A percentile compares a stretch with the other conserved stretches of the same genome.
phyloP scores from a whole-genome alignment of 2,113 vertebrate species.

The Pachycephala philippinensis region DNA sequence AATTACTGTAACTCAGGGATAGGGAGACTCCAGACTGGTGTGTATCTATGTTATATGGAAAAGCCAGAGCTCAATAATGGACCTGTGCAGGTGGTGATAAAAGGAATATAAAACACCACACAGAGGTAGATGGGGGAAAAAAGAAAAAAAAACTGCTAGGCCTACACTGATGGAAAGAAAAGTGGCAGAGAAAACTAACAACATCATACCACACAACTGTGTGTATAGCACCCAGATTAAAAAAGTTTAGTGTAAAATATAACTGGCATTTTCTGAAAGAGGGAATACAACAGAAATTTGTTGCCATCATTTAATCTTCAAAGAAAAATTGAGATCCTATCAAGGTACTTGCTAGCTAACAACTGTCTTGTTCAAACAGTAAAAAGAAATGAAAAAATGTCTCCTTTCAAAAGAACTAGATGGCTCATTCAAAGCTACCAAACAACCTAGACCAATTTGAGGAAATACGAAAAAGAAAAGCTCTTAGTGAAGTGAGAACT shows the following conservation, averaged over 20 bases:
- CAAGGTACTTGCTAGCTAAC: not conserved
- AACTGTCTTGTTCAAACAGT: not conserved
- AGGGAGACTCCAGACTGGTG: not conserved
- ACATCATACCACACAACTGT: not conserved
- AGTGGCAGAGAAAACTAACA: not conserved
- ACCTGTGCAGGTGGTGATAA: not conserved
- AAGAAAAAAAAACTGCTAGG: not conserved
- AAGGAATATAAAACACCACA: not conserved
- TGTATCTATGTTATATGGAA: not conserved
- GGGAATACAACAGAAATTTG: not conserved
- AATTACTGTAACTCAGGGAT: not conserved
- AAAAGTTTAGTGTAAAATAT: not conserved
- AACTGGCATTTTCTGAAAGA: not conserved
- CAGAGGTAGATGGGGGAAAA: rapidly evolving
- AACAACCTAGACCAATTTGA: not conserved
- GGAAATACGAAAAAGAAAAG: not conserved
- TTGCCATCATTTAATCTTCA: not conserved
- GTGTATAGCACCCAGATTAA: not conserved
- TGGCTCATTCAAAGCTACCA: not conserved
- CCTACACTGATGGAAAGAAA: not conserved
- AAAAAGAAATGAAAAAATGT: not conserved
- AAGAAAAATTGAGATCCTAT: not conserved
- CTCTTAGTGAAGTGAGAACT: not conserved
- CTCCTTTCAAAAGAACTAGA: not conserved
- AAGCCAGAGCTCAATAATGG: not conserved